These are phyloP conservation scores for Nemapogon koenigi DNA, from an alignment of 2,888 invertebrate species.

Conservation along the genomic window DNA sequence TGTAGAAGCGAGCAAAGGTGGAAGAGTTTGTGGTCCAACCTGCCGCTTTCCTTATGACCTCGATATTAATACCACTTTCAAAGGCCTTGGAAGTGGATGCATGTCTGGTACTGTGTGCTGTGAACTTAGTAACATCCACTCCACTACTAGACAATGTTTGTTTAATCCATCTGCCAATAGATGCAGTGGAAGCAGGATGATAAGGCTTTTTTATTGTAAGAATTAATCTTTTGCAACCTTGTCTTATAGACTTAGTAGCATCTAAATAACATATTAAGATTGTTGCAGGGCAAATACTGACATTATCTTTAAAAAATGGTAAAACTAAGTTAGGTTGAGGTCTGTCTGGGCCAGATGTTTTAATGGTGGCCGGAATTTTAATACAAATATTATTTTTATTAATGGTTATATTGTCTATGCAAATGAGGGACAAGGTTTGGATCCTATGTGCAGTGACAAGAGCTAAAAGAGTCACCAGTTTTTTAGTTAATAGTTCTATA, in stretches of 20 bases:
- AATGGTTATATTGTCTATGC: slow-evolving; percentile 3
- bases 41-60: slow-evolving; percentile 4
- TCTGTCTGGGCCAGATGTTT: slow-evolving; percentile 7
- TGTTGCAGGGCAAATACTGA: slow-evolving; percentile 7
- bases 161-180: slow-evolving; percentile 11
- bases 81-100: slow-evolving; percentile 13
- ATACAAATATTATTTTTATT: slow-evolving; percentile 1
- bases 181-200: not conserved
- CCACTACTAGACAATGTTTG: slow-evolving; percentile 8
- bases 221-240: slow-evolving; percentile 2
- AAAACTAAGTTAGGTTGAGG: slow-evolving; percentile 6
- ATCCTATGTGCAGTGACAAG: slow-evolving; percentile 9
- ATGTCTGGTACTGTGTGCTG: slow-evolving; percentile 13
- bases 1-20: slow-evolving; percentile 9
- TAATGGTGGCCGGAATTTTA: slow-evolving; percentile 5
- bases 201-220: slow-evolving; percentile 5
- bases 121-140: slow-evolving; percentile 10
- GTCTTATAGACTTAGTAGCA: slow-evolving; percentile 2
- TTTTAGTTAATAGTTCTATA: slow-evolving; percentile 7
- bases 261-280: slow-evolving; percentile 4
- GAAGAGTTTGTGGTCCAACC: slow-evolving; percentile 9
- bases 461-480: slow-evolving; percentile 4
- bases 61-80: slow-evolving; percentile 1
- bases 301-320: slow-evolving; percentile 2
- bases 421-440: slow-evolving; percentile 2